A percentile compares a stretch with the other conserved stretches of the same genome.
These are phyloP conservation scores for Corythornis madagascariensis DNA, from an alignment of 2,113 vertebrate genomes.

Conservation along the genomic window DNA sequence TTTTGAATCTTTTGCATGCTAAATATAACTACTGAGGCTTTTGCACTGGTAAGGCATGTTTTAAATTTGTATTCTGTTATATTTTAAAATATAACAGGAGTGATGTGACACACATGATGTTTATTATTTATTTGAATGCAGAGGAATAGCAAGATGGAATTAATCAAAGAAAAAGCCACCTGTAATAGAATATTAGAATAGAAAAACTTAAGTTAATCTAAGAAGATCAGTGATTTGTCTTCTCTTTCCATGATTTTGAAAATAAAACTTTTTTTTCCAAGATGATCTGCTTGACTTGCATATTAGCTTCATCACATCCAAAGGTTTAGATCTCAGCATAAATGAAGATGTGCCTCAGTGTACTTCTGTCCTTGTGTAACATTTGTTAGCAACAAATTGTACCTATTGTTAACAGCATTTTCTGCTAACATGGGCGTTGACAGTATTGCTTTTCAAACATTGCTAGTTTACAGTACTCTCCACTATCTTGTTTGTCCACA, in stretches of 20 bases:
- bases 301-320: background rate
- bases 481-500: background rate
- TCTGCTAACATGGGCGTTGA: background rate
- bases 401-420: background rate
- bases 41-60: background rate
- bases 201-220: background rate
- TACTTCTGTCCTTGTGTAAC: background rate
- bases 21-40: background rate
- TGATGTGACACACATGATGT: background rate
- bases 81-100: background rate
- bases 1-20: background rate
- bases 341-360: background rate
- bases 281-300: background rate
- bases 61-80: background rate
- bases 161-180: background rate
- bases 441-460: background rate
- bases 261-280: background rate
- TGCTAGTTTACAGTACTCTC: background rate
- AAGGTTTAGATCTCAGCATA: background rate
- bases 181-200: background rate
- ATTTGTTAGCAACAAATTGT: background rate
- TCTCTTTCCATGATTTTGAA: background rate
- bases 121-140: background rate
- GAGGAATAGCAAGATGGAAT: background rate
- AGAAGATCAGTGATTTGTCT: background rate